A percentile compares a stretch with the other conserved stretches of the same genome.
phyloP scores from a whole-genome alignment of 2,113 vertebrate genomes.

The Dinomys branickii region DNA sequence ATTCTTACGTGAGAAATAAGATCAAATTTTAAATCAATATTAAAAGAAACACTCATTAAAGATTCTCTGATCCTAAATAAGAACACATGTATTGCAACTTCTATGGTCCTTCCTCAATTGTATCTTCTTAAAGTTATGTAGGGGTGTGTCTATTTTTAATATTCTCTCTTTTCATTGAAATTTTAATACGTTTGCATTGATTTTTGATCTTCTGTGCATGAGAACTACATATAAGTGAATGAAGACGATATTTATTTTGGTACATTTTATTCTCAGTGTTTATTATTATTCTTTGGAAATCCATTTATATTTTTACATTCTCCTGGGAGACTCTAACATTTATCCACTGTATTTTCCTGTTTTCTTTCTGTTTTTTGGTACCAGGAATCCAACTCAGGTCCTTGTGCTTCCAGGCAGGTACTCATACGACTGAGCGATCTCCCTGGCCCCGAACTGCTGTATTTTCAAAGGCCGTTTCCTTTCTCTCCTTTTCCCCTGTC shows the following conservation, averaged over 20 bases:
- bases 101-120: background rate
- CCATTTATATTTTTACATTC: background rate
- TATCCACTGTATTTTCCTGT: no score
- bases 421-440: no score
- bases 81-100: background rate
- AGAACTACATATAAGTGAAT: background rate
- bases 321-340: background rate
- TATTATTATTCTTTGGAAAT: background rate
- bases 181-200: background rate
- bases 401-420: no score
- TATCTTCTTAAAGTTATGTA: background rate
- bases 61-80: background rate
- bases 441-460: no score
- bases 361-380: no score
- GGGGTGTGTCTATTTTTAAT: background rate
- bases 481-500: background rate
- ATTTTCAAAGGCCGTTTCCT: background rate
- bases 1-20: background rate
- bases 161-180: background rate
- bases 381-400: no score
- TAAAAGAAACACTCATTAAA: background rate
- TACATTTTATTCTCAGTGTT: background rate
- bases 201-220: background rate
- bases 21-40: background rate
- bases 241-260: background rate